phyloP scores from a whole-genome alignment of 1,140 invertebrate genomes.

The Dendroctonus valens region DNA sequence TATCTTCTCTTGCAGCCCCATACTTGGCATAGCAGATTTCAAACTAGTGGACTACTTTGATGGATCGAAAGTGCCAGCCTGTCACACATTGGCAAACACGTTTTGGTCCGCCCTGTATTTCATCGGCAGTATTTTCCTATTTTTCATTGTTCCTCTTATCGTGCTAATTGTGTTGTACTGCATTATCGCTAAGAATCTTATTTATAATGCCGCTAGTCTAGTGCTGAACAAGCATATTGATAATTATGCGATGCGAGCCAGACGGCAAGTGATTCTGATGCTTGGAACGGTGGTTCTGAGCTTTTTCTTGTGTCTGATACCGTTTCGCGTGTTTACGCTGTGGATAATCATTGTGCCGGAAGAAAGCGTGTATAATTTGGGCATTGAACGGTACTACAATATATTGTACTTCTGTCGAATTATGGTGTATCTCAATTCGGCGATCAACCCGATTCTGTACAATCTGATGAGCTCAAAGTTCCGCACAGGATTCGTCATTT shows the following conservation, averaged over 20 bases:
- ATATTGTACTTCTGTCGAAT: constrained; percentile 79
- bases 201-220: constrained; percentile 61
- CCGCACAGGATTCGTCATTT: constrained; percentile 71
- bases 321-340: constrained; percentile 79
- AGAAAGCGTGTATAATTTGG: constrained; percentile 59
- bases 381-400: constrained; percentile 73
- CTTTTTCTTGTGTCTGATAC: constrained; percentile 85
- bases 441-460: constrained; percentile 79
- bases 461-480: constrained; percentile 87
- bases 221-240: constrained; percentile 61
- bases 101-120: constrained; percentile 73
- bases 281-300: constrained; percentile 78
- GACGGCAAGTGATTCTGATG: constrained; percentile 76
- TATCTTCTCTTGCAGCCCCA: constrained; percentile 57
- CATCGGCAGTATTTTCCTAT: constrained; percentile 66
- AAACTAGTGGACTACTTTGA: constrained; percentile 56
- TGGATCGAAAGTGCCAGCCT: constrained; percentile 58
- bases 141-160: constrained; percentile 75
- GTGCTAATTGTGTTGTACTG: constrained; percentile 75
- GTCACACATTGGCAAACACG: constrained; percentile 65
- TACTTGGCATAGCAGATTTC: constrained; percentile 64
- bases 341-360: constrained; percentile 70
- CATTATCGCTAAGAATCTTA: constrained; percentile 72
- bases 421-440: constrained; percentile 84
- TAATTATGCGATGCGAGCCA: constrained; percentile 60